A percentile compares a stretch with the other conserved stretches of the same genome.
phyloP scores from a whole-genome alignment of 1,140 invertebrate species.

The Diorhabda sublineata region DNA sequence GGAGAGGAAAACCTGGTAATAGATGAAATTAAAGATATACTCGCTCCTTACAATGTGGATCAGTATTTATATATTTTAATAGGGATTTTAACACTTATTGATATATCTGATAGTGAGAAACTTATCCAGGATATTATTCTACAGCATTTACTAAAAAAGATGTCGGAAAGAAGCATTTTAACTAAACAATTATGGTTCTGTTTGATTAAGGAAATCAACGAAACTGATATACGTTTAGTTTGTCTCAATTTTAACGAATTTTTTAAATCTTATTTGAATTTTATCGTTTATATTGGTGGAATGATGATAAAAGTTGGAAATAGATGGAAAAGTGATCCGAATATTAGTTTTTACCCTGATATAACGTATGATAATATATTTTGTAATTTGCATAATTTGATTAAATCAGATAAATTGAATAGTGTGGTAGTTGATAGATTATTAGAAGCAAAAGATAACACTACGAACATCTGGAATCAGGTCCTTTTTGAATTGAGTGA shows the following conservation, averaged over 20 bases:
- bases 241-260: constrained; percentile 49
- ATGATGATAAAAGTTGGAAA: constrained; percentile 45
- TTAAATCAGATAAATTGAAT: constrained; percentile 24
- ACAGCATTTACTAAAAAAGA: constrained; percentile 46
- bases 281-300: constrained; percentile 53
- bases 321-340: constrained; percentile 42
- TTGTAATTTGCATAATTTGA: constrained; percentile 47
- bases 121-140: constrained; percentile 48
- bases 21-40: constrained; percentile 42
- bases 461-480: constrained; percentile 29
- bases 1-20: constrained; percentile 40
- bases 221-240: constrained; percentile 46
- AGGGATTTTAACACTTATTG: constrained; percentile 29
- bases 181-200: constrained; percentile 49
- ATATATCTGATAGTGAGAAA: constrained; percentile 36
- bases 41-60: constrained; percentile 41
- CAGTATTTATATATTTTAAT: constrained; percentile 36
- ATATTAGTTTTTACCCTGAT: constrained; percentile 47
- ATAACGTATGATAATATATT: constrained; percentile 51
- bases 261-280: constrained; percentile 51
- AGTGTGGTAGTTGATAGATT: constrained; percentile 24
- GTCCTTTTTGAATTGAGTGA: constrained; percentile 9
- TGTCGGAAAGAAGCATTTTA: constrained; percentile 46
- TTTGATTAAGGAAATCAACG: constrained; percentile 48
- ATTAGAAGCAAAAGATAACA: constrained; percentile 28